phyloP scores from a whole-genome alignment of 2,113 vertebrate genomes.

The Elephantulus edwardii region DNA sequence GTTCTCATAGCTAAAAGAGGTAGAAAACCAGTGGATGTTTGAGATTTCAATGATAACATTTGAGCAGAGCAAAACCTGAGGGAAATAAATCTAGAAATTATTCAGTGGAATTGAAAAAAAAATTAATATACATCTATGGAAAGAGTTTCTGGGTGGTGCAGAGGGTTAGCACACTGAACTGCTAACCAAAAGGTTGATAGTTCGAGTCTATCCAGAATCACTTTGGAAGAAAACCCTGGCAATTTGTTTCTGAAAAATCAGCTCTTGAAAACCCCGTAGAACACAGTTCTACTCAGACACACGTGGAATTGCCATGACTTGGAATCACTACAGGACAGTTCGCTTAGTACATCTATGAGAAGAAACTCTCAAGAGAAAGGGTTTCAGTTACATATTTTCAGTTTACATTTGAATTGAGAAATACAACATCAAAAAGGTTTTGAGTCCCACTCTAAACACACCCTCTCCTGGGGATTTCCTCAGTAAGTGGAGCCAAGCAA shows the following conservation, averaged over 20 bases:
- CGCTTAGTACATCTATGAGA: background rate
- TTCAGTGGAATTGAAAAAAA: constrained; percentile 10
- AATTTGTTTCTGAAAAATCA: background rate
- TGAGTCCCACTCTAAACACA: background rate
- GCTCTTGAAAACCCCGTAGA: background rate
- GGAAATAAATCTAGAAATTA: background rate
- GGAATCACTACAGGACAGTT: background rate
- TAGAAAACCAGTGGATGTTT: constrained; percentile 12
- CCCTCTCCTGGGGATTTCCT: constrained; percentile 8
- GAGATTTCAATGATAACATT: constrained; percentile 39
- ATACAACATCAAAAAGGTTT: constrained; percentile 63
- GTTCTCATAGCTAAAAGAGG: background rate
- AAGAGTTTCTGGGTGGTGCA: background rate
- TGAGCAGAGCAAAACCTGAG: background rate
- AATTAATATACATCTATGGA: background rate
- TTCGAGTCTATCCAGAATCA: background rate
- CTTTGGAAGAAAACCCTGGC: background rate
- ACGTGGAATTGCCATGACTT: background rate
- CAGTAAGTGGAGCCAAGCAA: background rate
- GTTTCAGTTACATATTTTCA: constrained; percentile 27
- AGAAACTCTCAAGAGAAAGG: constrained; percentile 21
- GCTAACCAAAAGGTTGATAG: background rate
- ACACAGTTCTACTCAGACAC: background rate
- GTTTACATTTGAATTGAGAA: constrained; percentile 67
- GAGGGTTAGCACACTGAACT: background rate